These are phyloP conservation scores for Onychomys arenicola DNA, from an alignment of 2,797 vertebrate genomes.

Conservation along the genomic window DNA sequence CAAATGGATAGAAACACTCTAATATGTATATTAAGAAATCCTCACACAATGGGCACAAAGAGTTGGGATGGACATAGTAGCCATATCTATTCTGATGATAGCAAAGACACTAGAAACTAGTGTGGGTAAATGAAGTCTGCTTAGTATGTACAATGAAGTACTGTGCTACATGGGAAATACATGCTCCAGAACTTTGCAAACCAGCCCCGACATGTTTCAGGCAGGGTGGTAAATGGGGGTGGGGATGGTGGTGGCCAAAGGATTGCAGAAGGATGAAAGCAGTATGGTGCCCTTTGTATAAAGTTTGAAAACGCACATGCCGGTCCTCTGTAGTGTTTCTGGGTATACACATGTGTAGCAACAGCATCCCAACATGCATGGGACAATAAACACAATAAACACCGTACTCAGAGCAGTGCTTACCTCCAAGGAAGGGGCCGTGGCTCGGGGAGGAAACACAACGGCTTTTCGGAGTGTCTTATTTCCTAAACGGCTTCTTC, in stretches of 20 bases:
- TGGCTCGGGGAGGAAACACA: not conserved
- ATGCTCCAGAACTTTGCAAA: conserved; percentile 15
- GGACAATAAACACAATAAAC: conserved; percentile 62
- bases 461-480: conserved; percentile 36
- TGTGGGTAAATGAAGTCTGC: not conserved
- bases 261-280: conserved; percentile 39
- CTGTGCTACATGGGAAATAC: not conserved
- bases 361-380: not conserved
- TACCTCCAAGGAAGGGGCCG: conserved; percentile 54
- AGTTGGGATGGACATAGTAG: not conserved
- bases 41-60: not conserved
- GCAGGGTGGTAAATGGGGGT: not conserved
- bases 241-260: not conserved
- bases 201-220: not conserved
- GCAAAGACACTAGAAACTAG: conserved; percentile 7
- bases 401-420: conserved; percentile 10
- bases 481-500: conserved; percentile 47
- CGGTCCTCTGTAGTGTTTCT: conserved; percentile 58
- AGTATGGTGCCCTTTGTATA: conserved; percentile 46
- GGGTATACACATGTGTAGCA: conserved; percentile 57
- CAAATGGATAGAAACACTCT: not conserved
- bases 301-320: conserved; percentile 75
- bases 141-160: not conserved
- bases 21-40: not conserved
- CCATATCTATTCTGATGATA: not conserved